Evolutionary conservation across 2,888 invertebrate genomes (phyloP).

Genomic region (Eristalinus aeneus): DNA sequence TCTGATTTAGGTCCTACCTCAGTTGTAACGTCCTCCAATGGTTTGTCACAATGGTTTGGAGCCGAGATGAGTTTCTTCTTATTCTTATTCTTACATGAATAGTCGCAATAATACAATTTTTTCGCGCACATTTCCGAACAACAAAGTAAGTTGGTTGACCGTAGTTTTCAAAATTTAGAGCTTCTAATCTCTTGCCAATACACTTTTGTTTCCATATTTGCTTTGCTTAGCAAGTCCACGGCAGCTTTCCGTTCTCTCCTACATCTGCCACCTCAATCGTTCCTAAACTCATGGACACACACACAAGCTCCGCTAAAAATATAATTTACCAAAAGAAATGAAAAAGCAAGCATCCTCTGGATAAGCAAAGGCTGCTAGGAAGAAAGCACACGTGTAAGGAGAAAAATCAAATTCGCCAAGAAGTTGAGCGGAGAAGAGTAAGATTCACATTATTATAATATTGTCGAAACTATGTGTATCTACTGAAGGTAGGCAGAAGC

Average conservation of each 20-base stretch:
- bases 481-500: slow-evolving; percentile 49
- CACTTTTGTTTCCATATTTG: background rate
- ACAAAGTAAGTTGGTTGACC: no score
- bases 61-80: no score
- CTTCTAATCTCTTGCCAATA: no score
- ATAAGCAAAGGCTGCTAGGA: slow-evolving; percentile 21
- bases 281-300: background rate
- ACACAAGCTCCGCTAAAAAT: slow-evolving; percentile 62
- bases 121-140: no score
- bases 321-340: slow-evolving; percentile 64
- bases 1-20: no score
- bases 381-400: slow-evolving; percentile 13
- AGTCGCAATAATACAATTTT: no score
- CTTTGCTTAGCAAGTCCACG: background rate
- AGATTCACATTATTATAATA: slow-evolving; percentile 64
- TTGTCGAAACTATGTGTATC: slow-evolving; percentile 68
- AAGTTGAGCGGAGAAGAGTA: slow-evolving; percentile 15
- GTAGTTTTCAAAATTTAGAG: no score
- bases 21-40: no score
- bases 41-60: no score
- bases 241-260: background rate
- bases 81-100: no score
- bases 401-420: slow-evolving; percentile 2
- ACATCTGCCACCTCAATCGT: slow-evolving; percentile 20
- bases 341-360: slow-evolving; percentile 30